Conservation (phyloP, 2,888 invertebrate genomes). For the Rhingia campestris region DNA sequence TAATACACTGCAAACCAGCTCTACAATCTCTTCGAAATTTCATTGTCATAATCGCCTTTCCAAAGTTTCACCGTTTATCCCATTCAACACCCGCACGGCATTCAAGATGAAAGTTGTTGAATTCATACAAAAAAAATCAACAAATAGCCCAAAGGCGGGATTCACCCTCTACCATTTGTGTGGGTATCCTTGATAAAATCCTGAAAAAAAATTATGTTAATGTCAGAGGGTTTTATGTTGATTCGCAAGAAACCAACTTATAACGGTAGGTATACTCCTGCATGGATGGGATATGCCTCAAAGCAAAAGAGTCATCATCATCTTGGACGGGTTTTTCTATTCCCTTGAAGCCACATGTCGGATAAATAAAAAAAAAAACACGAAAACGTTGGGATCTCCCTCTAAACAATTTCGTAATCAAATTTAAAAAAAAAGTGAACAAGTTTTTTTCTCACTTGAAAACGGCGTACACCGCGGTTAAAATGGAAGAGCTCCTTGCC, state of each 20-base stretch:
- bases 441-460: background rate
- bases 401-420: conserved; percentile 60
- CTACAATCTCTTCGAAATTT: background rate
- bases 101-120: conserved; percentile 44
- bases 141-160: conserved; percentile 45
- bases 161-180: background rate
- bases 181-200: conserved; percentile 51
- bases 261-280: conserved; percentile 33
- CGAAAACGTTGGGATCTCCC: background rate
- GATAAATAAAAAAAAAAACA: background rate
- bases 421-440: conserved; percentile 40
- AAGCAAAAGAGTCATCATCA: conserved; percentile 35
- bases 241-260: conserved; percentile 48
- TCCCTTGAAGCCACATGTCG: background rate
- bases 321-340: conserved; percentile 6
- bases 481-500: background rate
- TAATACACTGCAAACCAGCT: background rate
- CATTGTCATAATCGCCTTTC: conserved; percentile 23
- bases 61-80: conserved; percentile 31
- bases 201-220: conserved; percentile 63
- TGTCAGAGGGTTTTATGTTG: conserved; percentile 59
- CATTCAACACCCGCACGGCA: background rate
- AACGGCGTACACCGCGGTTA: background rate
- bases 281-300: background rate
- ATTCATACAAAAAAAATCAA: conserved; percentile 23